Base-by-base conservation (phyloP, 23 tunicate genomes). In the Aplidium turbinatum region DNA sequence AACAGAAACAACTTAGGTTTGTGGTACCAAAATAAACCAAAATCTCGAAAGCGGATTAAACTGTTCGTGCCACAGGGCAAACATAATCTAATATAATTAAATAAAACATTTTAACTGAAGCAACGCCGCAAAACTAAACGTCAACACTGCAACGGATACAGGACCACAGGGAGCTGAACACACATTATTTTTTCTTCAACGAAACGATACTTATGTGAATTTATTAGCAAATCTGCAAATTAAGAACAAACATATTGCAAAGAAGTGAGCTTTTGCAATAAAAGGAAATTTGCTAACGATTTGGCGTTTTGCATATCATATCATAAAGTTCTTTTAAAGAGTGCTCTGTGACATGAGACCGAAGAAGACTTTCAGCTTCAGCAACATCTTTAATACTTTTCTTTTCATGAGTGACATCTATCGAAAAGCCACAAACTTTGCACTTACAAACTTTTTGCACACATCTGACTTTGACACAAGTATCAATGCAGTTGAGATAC, bases 301-400 rank as follows among this genome's bases (percentile, higher is more conserved):
- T 42, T 42, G 13, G 13, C 50, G 16, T 42, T 42, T 42, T 16
- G 16, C 16, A 42, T 11, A 11, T 76, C 39, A 68, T 55, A 25
- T 68, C 67, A 39, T 58, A 55, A 31, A 86, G 67, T 46, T 86
- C 93, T 64, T 79, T 86, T 38, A 86, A 75, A 22, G 93, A 86
- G 64, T 86, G 93, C 38, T 79, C 93, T 80, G 79, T 79, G 24
- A 86, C 93, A 27, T 86, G 93, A 19, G 81, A 24, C 20, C 46
- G 86, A 13, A 68, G 61, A 46, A 57, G n/a, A 16, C 50, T 40
- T 13, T 79, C 80, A 27, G 32, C 33, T 19, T 30, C 56, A 13
- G 18, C 23, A 58, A 18, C 51, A 16, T 29, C 68, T 42, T 38
- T 23, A 27, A 54, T 27, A 35, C 38, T 39, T 1, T n/a, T n/a